These are phyloP conservation scores for Hirundichthys speculiger DNA, from an alignment of 2,113 vertebrate species.

Conservation along the genomic window DNA sequence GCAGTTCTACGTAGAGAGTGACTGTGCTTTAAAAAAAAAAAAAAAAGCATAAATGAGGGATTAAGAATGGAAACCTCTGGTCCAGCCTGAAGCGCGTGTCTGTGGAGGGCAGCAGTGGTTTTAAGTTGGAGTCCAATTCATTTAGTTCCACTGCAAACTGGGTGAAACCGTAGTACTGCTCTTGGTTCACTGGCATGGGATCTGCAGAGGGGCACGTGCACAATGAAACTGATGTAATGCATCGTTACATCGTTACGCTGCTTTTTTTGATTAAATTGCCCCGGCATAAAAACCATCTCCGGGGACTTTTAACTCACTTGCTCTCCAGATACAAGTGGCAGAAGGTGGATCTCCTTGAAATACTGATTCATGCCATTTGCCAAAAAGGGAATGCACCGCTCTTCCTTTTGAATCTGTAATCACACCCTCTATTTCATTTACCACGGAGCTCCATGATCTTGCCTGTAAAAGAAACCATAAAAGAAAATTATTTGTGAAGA, in stretches of 20 bases:
- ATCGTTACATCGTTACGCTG: too few species aligned
- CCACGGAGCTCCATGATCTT: constrained; percentile 88
- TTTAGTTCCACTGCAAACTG: constrained; percentile 95
- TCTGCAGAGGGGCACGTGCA: constrained; percentile 75
- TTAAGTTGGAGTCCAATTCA: constrained; percentile 85
- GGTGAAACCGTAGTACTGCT: constrained; percentile 95
- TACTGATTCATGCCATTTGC: constrained; percentile 95
- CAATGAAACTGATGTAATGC: too few species aligned
- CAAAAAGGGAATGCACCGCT: constrained; percentile 89
- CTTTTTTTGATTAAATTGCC: too few species aligned
- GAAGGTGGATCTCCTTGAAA: constrained; percentile 89
- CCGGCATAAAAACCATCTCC: too few species aligned
- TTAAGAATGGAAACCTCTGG: constrained; percentile 85
- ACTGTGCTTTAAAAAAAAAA: too few species aligned
- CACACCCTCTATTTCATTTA: constrained; percentile 93
- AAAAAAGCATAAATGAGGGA: not conserved
- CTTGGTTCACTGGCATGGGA: constrained; percentile 88
- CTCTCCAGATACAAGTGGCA: constrained; percentile 93
- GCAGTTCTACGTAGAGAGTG: too few species aligned
- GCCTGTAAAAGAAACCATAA: constrained; percentile 69
- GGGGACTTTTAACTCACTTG: constrained; percentile 85
- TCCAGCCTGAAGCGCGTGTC: constrained; percentile 96
- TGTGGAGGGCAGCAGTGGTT: constrained; percentile 86
- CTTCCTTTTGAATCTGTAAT: constrained; percentile 87
- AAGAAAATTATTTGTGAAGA: constrained; percentile 3